These are phyloP conservation scores for Caretta caretta DNA, from an alignment of 2,113 vertebrate genomes.

Conservation along the genomic window DNA sequence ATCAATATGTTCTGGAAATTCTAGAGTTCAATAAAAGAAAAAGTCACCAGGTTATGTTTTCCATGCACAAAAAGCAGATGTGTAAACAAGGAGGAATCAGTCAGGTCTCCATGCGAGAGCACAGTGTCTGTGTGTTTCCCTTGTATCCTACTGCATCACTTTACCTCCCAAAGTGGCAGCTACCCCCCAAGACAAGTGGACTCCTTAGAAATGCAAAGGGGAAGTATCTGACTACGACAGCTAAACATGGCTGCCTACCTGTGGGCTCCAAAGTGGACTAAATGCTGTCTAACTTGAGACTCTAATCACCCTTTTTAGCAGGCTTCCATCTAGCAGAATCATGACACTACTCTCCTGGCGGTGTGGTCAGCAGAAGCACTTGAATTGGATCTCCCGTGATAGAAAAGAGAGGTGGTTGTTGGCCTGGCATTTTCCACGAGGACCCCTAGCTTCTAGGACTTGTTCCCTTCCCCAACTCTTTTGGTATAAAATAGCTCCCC, in stretches of 20 bases:
- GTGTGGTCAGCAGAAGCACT: neutral
- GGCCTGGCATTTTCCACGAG: neutral
- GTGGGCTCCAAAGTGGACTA: neutral
- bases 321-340: neutral
- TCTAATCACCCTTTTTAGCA: neutral
- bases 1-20: neutral
- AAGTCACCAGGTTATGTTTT: neutral
- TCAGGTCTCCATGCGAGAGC: neutral
- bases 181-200: neutral
- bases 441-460: neutral
- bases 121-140: neutral
- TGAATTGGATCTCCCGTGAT: neutral
- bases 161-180: neutral
- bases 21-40: neutral
- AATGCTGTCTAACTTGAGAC: neutral
- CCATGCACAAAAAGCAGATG: neutral
- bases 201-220: neutral
- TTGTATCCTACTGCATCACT: neutral
- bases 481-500: neutral
- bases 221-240: neutral
- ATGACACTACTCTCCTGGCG: neutral
- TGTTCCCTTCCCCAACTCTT: neutral
- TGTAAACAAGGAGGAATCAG: neutral
- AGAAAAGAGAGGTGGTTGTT: neutral
- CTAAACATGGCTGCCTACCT: neutral